These are phyloP conservation scores for Xyliphius kryptos DNA, from an alignment of 2,113 vertebrate species.

Conservation along the genomic window DNA sequence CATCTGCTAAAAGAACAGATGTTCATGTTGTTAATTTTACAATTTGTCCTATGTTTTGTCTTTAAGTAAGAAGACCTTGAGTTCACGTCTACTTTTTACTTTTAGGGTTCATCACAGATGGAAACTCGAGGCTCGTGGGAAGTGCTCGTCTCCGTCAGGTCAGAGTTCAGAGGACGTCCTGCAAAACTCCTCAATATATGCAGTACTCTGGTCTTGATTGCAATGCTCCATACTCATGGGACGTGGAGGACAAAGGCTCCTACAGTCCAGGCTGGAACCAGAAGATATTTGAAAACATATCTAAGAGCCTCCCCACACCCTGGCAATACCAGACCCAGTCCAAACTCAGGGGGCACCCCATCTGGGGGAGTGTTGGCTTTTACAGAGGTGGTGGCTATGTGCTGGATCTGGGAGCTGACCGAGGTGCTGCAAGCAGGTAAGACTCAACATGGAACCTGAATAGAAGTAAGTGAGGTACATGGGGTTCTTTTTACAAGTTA, in stretches of 20 bases:
- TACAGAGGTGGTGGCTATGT: slow-evolving; percentile 87
- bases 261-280: slow-evolving; percentile 75
- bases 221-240: slow-evolving; percentile 72
- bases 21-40: too few species aligned
- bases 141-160: slow-evolving; percentile 82
- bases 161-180: slow-evolving; percentile 74
- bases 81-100: too few species aligned
- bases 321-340: slow-evolving; percentile 82
- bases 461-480: too few species aligned
- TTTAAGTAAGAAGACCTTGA: too few species aligned
- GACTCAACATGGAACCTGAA: slow-evolving; percentile 61
- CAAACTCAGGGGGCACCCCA: slow-evolving; percentile 62
- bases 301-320: slow-evolving; percentile 45
- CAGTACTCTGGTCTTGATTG: slow-evolving; percentile 58
- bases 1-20: too few species aligned
- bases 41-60: too few species aligned
- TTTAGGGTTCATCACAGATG: slow-evolving; percentile 94
- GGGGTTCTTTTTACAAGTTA: too few species aligned
- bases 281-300: slow-evolving; percentile 43
- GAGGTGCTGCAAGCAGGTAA: too few species aligned
- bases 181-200: slow-evolving; percentile 59
- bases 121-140: slow-evolving; percentile 87
- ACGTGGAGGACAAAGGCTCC: slow-evolving; percentile 72
- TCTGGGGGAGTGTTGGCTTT: slow-evolving; percentile 74
- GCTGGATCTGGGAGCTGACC: slow-evolving; percentile 76